These are phyloP conservation scores for Dioctria linearis DNA, from an alignment of 2,888 invertebrate species.

Conservation along the genomic window DNA sequence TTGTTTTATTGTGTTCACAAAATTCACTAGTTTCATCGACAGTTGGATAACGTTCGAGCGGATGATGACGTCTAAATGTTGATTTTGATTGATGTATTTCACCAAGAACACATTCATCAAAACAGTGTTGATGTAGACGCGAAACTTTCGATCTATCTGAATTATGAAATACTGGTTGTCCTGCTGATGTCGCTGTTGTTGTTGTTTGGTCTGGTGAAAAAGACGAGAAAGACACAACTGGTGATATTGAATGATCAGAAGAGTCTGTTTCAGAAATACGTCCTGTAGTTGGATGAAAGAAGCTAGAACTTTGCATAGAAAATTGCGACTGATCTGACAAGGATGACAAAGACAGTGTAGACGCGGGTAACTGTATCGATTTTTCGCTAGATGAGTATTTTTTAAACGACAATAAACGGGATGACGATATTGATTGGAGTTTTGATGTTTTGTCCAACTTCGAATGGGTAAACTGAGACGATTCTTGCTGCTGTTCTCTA, in stretches of 20 bases:
- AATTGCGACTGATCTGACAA: conserved; percentile 37
- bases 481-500: conserved; percentile 37
- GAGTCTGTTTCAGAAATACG: conserved; percentile 50
- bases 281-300: conserved; percentile 36
- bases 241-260: conserved; percentile 47
- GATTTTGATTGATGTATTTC: conserved; percentile 8
- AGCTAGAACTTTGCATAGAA: conserved; percentile 22
- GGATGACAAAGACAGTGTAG: conserved; percentile 46
- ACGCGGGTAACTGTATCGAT: conserved; percentile 39
- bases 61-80: background rate
- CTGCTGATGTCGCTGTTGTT: conserved; percentile 12
- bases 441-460: conserved; percentile 40
- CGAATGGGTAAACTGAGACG: conserved; percentile 16
- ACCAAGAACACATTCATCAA: conserved; percentile 31
- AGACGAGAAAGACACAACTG: conserved; percentile 30
- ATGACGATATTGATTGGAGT: conserved; percentile 41
- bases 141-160: conserved; percentile 30
- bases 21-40: conserved; percentile 35
- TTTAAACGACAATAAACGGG: conserved; percentile 35
- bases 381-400: conserved; percentile 47
- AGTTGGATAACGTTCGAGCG: conserved; percentile 18
- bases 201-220: conserved; percentile 10
- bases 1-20: conserved; percentile 1
- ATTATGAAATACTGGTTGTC: background rate
- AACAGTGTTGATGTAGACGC: conserved; percentile 7